Evolutionary conservation across 2,113 vertebrate genomes (phyloP), one percentile per base, ranked within the genome.

Genomic region (Suncus etruscus): DNA sequence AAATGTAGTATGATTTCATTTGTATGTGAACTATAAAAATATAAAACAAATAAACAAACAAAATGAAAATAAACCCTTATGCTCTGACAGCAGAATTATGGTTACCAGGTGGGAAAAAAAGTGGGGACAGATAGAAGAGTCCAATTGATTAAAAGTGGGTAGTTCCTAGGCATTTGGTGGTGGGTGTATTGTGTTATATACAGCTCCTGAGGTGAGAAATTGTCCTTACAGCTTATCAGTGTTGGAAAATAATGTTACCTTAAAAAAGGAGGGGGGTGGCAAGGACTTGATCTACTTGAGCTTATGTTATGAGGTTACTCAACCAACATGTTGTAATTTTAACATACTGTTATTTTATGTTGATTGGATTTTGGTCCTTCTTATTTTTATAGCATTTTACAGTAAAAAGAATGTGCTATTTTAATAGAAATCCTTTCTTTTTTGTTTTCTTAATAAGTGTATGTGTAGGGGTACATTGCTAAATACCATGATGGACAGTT

Each of bases 401-500:
- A 20, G 66, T 72, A 18, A 80, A 18, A 80, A 89, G 2, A 79
- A 50, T 76, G 4, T 69, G 16, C 22, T 72, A 32, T 90, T 90
- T 66, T 47, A 50, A n/a, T 39, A 86, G 25, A 85, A 66, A 76
- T 79, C 10, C 63, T 83, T 89, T 93, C 47, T 39, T 63, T 70
- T 74, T 82, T 65, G 29, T 79, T 89, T 22, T 61, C 16, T 5
- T 61, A 61, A 61, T 61, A 8, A 22, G 20, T 61, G 20, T 61
- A 20, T 39, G 58, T 4, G 51, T 54, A 18, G 14, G 54, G 54
- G 54, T 16, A 18, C 2, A 61, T 85, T 87, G 81, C 11, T 91
- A 54, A 86, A 89, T 88, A 20, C 29, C 70, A 87, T 47, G 12
- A 47, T 80, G 66, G 89, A 89, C 69, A 54, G 22, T 92, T 72